Conservation (phyloP, 2,113 vertebrate genomes). For the Hucho hucho region DNA sequence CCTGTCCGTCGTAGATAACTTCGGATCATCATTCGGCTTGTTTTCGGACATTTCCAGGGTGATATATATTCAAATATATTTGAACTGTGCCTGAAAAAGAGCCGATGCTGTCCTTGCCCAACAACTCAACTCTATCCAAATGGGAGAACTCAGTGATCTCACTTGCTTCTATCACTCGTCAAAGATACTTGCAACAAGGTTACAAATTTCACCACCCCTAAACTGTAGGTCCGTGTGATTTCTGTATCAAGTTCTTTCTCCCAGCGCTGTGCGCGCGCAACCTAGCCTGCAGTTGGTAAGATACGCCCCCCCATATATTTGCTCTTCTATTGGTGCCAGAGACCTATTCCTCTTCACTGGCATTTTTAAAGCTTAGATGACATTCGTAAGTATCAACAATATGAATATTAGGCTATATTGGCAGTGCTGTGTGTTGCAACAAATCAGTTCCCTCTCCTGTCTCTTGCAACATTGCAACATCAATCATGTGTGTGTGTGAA, state of each 20-base stretch:
- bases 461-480: too few relatives aligned
- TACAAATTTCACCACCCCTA: constrained; percentile 67
- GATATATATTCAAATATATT: constrained; percentile 53
- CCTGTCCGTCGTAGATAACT: constrained; percentile 96
- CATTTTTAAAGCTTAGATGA: too few relatives aligned
- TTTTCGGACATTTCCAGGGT: constrained; percentile 95
- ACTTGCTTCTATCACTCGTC: constrained; percentile 68
- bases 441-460: background rate
- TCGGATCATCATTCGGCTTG: constrained; percentile 92
- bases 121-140: constrained; percentile 67
- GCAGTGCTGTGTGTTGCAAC: too few relatives aligned
- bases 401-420: too few relatives aligned
- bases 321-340: constrained; percentile 56
- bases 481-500: too few relatives aligned
- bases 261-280: constrained; percentile 52
- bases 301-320: constrained; percentile 45
- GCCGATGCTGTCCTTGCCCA: constrained; percentile 64
- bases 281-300: constrained; percentile 46
- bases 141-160: constrained; percentile 69
- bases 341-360: too few relatives aligned
- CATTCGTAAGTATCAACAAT: too few relatives aligned
- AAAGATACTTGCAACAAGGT: constrained; percentile 77
- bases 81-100: constrained; percentile 64
- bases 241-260: constrained; percentile 62
- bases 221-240: constrained; percentile 68